Conservation (phyloP, 2,113 vertebrate genomes). For the Bungarus multicinctus region DNA sequence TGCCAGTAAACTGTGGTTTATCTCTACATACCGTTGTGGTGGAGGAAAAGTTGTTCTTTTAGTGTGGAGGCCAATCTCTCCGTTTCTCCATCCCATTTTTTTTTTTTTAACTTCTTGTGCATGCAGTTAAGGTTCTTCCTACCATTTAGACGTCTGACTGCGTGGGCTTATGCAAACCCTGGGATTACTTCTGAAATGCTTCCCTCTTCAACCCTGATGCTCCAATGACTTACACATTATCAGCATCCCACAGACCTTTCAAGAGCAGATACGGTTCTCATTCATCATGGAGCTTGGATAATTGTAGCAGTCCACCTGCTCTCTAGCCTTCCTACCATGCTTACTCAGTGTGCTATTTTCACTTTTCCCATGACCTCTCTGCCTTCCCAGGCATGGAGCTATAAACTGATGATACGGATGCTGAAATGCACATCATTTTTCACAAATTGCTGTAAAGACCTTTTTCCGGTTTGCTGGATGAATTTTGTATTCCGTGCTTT, state of each 20-base stretch:
- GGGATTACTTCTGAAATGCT: slow-evolving; percentile 28
- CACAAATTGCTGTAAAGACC: not conserved
- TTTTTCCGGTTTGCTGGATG: not conserved
- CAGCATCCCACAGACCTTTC: slow-evolving; percentile 39
- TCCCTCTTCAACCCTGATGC: slow-evolving; percentile 31
- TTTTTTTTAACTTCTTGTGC: not conserved
- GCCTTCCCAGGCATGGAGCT: not conserved
- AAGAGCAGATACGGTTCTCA: slow-evolving; percentile 25
- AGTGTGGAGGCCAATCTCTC: not conserved
- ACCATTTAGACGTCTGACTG: slow-evolving; percentile 27
- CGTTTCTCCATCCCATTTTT: accelerated
- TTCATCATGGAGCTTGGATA: slow-evolving; percentile 47
- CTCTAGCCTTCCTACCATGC: slow-evolving; percentile 24
- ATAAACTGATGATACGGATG: slow-evolving; percentile 3
- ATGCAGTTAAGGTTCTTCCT: not conserved
- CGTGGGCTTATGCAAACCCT: not conserved
- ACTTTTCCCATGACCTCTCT: slow-evolving; percentile 32
- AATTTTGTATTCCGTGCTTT: not conserved
- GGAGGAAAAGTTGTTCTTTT: not conserved
- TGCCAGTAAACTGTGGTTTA: not conserved
- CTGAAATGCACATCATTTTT: slow-evolving; percentile 10
- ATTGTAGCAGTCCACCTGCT: slow-evolving; percentile 31
- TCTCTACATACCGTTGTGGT: not conserved
- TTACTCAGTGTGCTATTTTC: slow-evolving; percentile 20
- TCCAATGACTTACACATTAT: slow-evolving; percentile 51